phyloP scores from a whole-genome alignment of 64 coral and sea anemone species.

The Pocillopora damicornis region DNA sequence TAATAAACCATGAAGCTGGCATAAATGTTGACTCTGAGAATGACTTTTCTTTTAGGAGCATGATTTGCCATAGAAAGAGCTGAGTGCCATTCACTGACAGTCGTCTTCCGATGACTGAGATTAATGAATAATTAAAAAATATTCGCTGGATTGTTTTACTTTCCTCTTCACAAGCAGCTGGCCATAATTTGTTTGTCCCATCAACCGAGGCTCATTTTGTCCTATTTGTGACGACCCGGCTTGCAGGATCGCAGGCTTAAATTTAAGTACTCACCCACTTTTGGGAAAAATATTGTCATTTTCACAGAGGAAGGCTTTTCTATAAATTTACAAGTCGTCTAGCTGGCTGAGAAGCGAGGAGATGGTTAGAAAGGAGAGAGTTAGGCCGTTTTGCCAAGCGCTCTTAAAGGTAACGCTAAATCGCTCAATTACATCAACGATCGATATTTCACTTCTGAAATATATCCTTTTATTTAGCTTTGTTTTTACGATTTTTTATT shows the following conservation, averaged over 20 bases:
- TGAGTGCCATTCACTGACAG: background rate
- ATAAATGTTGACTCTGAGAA: background rate
- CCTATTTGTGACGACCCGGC: slow-evolving; percentile 7
- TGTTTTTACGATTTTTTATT: background rate
- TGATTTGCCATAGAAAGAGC: background rate
- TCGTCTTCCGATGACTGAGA: background rate
- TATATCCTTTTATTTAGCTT: background rate
- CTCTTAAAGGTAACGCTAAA: slow-evolving; percentile 1
- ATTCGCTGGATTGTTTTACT: slow-evolving; percentile 13
- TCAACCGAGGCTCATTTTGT: background rate
- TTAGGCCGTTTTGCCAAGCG: background rate
- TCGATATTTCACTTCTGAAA: background rate
- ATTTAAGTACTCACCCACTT: no score
- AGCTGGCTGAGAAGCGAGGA: background rate
- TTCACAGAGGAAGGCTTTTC: background rate
- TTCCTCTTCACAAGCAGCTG: slow-evolving; percentile 9
- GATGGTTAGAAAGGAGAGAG: background rate
- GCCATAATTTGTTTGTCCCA: background rate
- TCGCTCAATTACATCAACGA: background rate
- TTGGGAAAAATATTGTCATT: background rate
- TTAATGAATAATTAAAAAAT: slow-evolving; percentile 48
- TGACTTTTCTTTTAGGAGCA: background rate
- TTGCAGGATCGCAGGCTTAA: no score
- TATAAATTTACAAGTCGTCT: no score
- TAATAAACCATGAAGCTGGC: background rate